Evolutionary conservation across 2,113 vertebrate species (phyloP), one percentile per base, ranked within the genome.

Genomic region (Muntiacus muntjak): DNA sequence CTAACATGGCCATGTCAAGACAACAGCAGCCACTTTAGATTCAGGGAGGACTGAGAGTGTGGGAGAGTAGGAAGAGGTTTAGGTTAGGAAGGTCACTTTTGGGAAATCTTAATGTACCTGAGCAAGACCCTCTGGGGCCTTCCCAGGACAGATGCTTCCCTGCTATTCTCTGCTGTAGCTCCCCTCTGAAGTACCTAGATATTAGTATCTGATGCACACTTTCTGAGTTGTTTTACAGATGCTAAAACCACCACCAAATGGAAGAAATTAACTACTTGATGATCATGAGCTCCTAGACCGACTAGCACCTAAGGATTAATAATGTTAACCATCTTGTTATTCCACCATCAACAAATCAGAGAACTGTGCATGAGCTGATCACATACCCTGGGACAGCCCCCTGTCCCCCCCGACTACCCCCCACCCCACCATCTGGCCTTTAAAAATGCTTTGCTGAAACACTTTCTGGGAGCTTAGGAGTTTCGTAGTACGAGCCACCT

Each of bases 361-460:
- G 28, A 81, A 21, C 47, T 81, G 78, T 50, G 26, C 47, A 81
- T 0, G 2, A 81, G 74, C 74, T 45, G 74, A 78, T 78, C 25
- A 45, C 40, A 45, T 16, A 45, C 40, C 40, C 40, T 78, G 74
- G 25, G 71, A 76, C 12, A 43, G 36, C 36, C 40, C 36, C 19
- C 19, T 25, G n/a, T 76, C 40, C 2, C 71, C 9, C 78, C 10
- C 5, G 2, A 52, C 10, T 7, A 12, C 28, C 45, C 45, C 45
- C 45, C 0, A 0, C 8, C 4, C 30, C 10, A 30, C 45, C 45
- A 79, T 30, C 8, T 81, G 47, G 47, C 0, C 5, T 81, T 52
- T 81, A 52, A 52, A 52, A n/a, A 50, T n/a, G 30, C 5, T 81
- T 81, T 52, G 47, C 78, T 33, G 78, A 21, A n/a, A 33, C 16